Evolutionary conservation across 2,888 invertebrate genomes (phyloP).

Genomic region (Oxyteleia sp.): DNA sequence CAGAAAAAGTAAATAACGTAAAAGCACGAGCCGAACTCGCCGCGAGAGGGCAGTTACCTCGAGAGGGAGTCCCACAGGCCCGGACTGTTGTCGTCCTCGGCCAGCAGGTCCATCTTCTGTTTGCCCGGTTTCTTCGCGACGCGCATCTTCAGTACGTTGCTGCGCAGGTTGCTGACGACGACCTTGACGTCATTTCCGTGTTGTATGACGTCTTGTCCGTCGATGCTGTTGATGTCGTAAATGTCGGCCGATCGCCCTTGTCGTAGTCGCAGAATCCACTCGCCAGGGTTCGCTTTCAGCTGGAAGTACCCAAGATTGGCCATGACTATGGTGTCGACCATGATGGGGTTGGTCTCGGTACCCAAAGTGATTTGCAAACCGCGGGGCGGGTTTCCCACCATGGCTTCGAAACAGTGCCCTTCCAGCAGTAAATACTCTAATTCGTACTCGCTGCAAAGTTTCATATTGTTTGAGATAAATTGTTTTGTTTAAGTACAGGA

Average conservation of each 20-base stretch:
- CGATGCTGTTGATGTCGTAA: conserved; percentile 92
- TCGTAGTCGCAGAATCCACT: conserved; percentile 96
- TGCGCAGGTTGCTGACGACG: conserved; percentile 94
- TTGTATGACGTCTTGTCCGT: conserved; percentile 88
- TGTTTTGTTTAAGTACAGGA: too few relatives aligned
- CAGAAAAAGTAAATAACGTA: conserved; percentile 30
- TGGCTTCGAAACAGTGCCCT: conserved; percentile 98
- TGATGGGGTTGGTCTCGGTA: conserved; percentile 92
- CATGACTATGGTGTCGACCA: conserved; percentile 99
- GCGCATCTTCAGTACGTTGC: conserved; percentile 96
- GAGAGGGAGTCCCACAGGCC: conserved; percentile 98
- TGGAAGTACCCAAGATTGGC: conserved; percentile 99
- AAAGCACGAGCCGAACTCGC: too few relatives aligned
- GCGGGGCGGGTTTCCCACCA: conserved; percentile 96
- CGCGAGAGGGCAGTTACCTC: conserved; percentile 89
- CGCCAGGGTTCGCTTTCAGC: conserved; percentile 98
- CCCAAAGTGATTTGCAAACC: conserved; percentile 99
- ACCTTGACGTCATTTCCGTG: conserved; percentile 90
- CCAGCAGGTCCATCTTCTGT: conserved; percentile 94
- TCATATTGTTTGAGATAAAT: conserved; percentile 16
- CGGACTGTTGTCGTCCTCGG: conserved; percentile 92
- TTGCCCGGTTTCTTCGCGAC: conserved; percentile 97
- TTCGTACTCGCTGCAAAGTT: conserved; percentile 96
- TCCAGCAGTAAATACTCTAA: conserved; percentile 97
- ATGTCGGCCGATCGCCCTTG: conserved; percentile 98